A percentile compares a stretch with the other conserved stretches of the same genome.
These are phyloP conservation scores for Dicycla oo DNA, from an alignment of 2,888 invertebrate species.

Conservation along the genomic window DNA sequence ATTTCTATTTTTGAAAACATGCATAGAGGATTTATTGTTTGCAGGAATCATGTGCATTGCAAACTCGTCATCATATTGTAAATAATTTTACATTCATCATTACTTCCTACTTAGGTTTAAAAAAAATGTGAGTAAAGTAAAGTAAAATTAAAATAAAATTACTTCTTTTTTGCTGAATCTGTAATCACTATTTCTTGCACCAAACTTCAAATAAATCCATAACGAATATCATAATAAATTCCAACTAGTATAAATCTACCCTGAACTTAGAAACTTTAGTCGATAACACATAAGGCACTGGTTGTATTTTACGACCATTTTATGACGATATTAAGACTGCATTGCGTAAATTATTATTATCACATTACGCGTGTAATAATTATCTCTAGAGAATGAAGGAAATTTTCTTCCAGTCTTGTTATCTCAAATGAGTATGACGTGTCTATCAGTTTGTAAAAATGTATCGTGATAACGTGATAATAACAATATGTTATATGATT, in stretches of 20 bases:
- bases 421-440: constrained; percentile 19
- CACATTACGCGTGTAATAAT: constrained; percentile 9
- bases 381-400: constrained; percentile 28
- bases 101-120: too few relatives aligned
- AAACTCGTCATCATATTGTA: background rate
- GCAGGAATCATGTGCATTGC: constrained; percentile 2
- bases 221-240: background rate
- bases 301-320: constrained; percentile 31
- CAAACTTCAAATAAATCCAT: background rate
- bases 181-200: background rate
- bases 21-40: background rate
- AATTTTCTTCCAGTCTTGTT: constrained; percentile 42
- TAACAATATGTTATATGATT: constrained; percentile 10
- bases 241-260: constrained; percentile 10
- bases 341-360: constrained; percentile 22
- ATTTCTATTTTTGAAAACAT: constrained; percentile 44
- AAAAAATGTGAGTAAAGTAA: background rate
- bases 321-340: constrained; percentile 19
- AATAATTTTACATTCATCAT: too few relatives aligned
- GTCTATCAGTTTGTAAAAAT: constrained; percentile 18
- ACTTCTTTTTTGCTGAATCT: background rate
- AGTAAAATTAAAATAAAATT: background rate
- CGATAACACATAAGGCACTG: background rate
- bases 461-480: constrained; percentile 28
- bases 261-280: constrained; percentile 23